Conservation (phyloP, 2,888 invertebrate species). For the Rambutsinella grinnellia region DNA sequence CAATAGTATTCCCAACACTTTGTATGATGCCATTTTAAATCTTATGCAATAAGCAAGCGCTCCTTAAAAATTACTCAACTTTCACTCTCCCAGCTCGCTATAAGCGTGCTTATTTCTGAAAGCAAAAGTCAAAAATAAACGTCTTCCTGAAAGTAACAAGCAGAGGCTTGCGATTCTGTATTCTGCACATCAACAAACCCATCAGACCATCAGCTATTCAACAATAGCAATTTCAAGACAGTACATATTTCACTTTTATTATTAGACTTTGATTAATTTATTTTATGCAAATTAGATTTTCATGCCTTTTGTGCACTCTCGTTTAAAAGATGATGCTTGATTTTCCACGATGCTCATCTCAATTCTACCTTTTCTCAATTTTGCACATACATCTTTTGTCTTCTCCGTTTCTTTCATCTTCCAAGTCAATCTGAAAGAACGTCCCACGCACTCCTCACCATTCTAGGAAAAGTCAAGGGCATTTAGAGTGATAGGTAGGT, state of each 20-base stretch:
- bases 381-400: background rate
- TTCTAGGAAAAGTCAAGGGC: constrained; percentile 34
- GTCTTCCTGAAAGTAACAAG: background rate
- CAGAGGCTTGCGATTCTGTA: background rate
- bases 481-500: background rate
- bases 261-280: constrained; percentile 4
- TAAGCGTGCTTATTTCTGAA: background rate
- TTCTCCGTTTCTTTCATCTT: background rate
- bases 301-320: background rate
- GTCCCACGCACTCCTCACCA: constrained; percentile 1
- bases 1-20: no score
- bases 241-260: background rate
- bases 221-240: background rate
- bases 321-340: background rate
- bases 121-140: background rate
- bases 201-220: background rate
- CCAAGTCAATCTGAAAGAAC: no score
- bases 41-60: no score
- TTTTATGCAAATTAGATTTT: background rate
- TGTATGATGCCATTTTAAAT: no score
- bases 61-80: background rate
- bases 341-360: background rate
- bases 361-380: no score
- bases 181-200: constrained; percentile 5
- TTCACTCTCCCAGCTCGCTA: background rate